Evolutionary conservation across 2,797 vertebrate species (phyloP).

Genomic region (Tinamus major): DNA sequence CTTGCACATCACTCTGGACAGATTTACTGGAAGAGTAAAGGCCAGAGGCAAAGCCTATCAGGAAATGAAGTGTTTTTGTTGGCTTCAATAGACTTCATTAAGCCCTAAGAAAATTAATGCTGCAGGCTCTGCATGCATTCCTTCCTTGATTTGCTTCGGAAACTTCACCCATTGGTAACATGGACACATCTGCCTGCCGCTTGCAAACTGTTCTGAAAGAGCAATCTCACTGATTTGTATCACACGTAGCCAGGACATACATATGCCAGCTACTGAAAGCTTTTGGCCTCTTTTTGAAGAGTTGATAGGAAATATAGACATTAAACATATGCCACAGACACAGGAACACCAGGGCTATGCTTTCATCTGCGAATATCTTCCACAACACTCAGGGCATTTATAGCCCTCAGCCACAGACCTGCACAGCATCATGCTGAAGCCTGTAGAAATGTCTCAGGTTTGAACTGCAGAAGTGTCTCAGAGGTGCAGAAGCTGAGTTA

Average conservation of each 20-base stretch:
- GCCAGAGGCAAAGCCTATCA: not conserved
- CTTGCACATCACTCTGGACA: not conserved
- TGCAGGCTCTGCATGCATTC: not conserved
- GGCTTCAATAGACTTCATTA: not conserved
- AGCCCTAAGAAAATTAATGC: not conserved
- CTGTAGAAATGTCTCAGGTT: not conserved
- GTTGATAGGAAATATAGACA: not conserved
- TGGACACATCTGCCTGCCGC: not conserved
- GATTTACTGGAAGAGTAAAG: not conserved
- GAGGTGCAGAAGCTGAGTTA: not conserved
- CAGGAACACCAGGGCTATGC: fast-evolving
- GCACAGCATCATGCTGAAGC: fast-evolving
- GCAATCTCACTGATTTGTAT: not conserved
- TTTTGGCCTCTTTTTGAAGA: not conserved
- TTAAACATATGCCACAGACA: not conserved
- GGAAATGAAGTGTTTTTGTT: not conserved
- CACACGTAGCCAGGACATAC: not conserved
- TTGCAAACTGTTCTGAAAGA: not conserved
- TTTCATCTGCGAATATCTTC: not conserved
- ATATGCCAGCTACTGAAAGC: not conserved
- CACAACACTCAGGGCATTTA: fast-evolving
- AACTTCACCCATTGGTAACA: not conserved
- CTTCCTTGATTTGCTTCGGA: not conserved
- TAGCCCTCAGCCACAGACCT: not conserved
- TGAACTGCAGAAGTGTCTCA: not conserved